Conservation (phyloP, 2,113 vertebrate species). For the Leucoraja erinaceus region DNA sequence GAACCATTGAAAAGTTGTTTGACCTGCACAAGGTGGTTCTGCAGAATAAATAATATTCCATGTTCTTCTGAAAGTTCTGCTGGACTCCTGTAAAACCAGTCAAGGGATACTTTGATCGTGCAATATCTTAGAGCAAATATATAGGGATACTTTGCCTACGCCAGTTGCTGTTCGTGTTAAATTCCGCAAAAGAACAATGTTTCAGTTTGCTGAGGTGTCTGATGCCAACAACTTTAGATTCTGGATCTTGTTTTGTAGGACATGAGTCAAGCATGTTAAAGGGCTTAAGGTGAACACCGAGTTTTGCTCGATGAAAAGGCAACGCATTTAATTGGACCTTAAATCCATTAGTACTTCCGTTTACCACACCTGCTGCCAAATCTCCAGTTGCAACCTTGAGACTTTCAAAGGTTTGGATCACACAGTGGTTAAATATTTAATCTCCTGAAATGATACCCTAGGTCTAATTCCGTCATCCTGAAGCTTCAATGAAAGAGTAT, state of each 20-base stretch:
- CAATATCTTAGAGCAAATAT: neutral
- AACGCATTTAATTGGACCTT: constrained; percentile 19
- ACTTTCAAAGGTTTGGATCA: constrained; percentile 19
- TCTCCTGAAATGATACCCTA: constrained; percentile 26
- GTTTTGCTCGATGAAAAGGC: neutral
- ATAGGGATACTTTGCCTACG: neutral
- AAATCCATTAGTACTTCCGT: constrained; percentile 21
- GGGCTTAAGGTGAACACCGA: neutral
- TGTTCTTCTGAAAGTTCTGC: neutral
- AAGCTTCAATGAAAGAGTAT: constrained; percentile 33
- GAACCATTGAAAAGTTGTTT: neutral
- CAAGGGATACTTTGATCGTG: neutral
- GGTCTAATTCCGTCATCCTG: constrained; percentile 2
- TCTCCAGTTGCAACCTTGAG: constrained; percentile 32
- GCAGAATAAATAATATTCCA: too few species aligned
- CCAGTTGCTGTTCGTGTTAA: neutral
- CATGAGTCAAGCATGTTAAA: constrained; percentile 5
- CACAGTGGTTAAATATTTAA: constrained; percentile 28
- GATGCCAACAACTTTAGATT: neutral
- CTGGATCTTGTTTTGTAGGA: neutral
- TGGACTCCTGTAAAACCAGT: neutral
- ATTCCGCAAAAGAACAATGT: neutral
- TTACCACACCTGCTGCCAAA: constrained; percentile 28
- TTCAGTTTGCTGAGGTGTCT: neutral
- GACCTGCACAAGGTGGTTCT: neutral